These are phyloP conservation scores for Conops quadrifasciatus DNA, from an alignment of 2,888 invertebrate species.

Conservation along the genomic window DNA sequence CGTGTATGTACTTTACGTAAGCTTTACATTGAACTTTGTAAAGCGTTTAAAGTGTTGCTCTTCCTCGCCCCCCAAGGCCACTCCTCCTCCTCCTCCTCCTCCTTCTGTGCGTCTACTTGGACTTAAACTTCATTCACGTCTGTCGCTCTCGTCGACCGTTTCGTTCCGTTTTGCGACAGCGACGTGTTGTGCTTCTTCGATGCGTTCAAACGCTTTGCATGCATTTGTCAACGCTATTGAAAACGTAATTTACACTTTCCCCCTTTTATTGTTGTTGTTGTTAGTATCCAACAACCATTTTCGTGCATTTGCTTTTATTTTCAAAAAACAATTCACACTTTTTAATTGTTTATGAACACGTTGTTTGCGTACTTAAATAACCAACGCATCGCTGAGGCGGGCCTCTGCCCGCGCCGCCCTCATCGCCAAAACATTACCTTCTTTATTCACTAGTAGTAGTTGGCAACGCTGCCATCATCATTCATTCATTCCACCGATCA, in stretches of 20 bases:
- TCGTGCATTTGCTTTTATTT: constrained; percentile 40
- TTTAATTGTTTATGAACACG: no score
- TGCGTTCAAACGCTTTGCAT: not conserved
- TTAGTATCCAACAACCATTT: no score
- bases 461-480: not conserved
- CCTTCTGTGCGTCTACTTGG: not conserved
- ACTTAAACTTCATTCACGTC: not conserved
- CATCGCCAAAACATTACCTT: no score
- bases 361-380: no score
- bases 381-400: no score
- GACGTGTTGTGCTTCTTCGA: constrained; percentile 7
- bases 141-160: not conserved
- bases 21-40: constrained; percentile 46
- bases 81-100: not conserved
- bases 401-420: not conserved
- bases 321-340: constrained; percentile 23
- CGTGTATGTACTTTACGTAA: constrained; percentile 46
- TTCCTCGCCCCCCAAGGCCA: not conserved
- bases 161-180: constrained; percentile 30
- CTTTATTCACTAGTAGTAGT: not conserved
- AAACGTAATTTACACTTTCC: not conserved
- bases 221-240: not conserved
- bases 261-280: constrained; percentile 34
- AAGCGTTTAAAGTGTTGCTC: not conserved
- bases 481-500: not conserved